A percentile compares a stretch with the other conserved stretches of the same genome.
phyloP scores from a whole-genome alignment of 30 jellyfish, hydroid and myxozoan species.

The Aurelia sp. region DNA sequence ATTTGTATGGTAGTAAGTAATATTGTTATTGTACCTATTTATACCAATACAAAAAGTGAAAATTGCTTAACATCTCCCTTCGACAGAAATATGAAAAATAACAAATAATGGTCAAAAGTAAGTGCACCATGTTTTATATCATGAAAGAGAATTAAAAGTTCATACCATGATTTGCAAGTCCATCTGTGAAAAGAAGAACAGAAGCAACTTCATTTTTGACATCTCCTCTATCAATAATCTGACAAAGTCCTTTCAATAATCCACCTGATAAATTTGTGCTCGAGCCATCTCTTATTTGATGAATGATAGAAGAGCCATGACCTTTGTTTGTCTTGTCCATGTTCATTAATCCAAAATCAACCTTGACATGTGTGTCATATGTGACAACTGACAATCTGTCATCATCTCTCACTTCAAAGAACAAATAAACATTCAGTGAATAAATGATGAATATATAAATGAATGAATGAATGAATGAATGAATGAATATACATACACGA shows the following conservation, averaged over 20 bases:
- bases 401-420: slow-evolving; percentile 62
- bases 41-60: too few relatives aligned
- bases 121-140: slow-evolving; percentile 21
- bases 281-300: slow-evolving; percentile 63
- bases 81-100: too few relatives aligned
- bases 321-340: slow-evolving; percentile 72
- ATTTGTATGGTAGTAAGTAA: too few relatives aligned
- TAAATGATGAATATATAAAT: too few relatives aligned
- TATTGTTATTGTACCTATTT: too few relatives aligned
- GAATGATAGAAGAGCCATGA: slow-evolving; percentile 16
- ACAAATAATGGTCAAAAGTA: neutral
- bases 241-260: slow-evolving; percentile 88
- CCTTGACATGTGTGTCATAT: slow-evolving; percentile 74
- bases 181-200: slow-evolving; percentile 93
- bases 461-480: too few relatives aligned
- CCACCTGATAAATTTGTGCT: slow-evolving; percentile 92
- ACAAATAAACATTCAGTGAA: neutral
- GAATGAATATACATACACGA: too few relatives aligned
- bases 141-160: neutral
- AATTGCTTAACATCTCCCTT: too few relatives aligned
- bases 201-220: slow-evolving; percentile 89
- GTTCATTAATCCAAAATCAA: slow-evolving; percentile 56
- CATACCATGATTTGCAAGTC: slow-evolving; percentile 87
- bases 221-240: slow-evolving; percentile 65
- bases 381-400: slow-evolving; percentile 84